Base-by-base conservation (phyloP, 2,797 vertebrate genomes). In the Alca torda region DNA sequence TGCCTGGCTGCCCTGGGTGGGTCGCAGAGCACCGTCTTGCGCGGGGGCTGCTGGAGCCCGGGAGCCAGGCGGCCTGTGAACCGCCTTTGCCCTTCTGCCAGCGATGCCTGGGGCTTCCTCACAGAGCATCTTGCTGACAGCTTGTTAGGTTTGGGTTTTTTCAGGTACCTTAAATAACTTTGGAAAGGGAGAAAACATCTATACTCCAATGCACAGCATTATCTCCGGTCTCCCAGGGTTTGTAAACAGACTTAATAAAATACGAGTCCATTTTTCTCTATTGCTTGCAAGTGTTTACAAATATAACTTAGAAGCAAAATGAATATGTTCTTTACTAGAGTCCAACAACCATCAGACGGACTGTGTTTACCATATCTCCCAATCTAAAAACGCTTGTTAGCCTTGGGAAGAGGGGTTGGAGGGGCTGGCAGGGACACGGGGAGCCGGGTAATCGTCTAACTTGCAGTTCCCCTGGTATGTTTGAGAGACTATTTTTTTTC, bases 181-280 rank as follows among this genome's bases (percentile, higher is more conserved):
- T 86, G 41, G 39, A 82, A 81, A 88, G 28, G 33, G 30, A 84
- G 33, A 78, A 86, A 81, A 41, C 16, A 35, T 46, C 57, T 83
- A 6, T 64, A 46, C 33, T 69, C 46, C 56, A 65, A 33, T 1
- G 5, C 68, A 70, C 9, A 39, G 54, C 3, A 4, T 56, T 57
- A 28, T 53, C n/a, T 80, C 48, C 23, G 46, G 39, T 48, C 64
- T 63, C 87, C 60, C 18, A 60, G 60, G 45, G 39, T 87, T 91
- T 80, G 72, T 77, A 75, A 90, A 68, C 8, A 70, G 64, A 53
- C 10, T 65, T 75, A 48, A 68, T 75, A 84, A 92, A 92, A 79
- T 14, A 65, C 23, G 3, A 86, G 78, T 60, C 48, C 1, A 0
- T 50, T 75, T 94, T 46, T 70, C 45, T 64, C 48, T 72, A 2